phyloP scores from a whole-genome alignment of 2,888 invertebrate species.

The Nycteola revayana region DNA sequence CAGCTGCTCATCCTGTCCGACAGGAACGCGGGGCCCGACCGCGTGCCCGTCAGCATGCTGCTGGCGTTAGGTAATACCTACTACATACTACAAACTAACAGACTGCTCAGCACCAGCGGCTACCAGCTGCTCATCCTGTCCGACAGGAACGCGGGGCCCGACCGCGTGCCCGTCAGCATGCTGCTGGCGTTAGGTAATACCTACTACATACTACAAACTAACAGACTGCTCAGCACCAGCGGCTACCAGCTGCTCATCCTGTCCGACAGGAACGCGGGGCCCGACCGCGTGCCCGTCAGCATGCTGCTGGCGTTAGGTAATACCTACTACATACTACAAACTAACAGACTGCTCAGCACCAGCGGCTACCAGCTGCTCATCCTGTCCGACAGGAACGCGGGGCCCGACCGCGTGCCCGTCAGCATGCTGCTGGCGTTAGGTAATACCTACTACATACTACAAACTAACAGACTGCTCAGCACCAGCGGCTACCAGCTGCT shows the following conservation, averaged over 20 bases:
- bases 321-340: background rate
- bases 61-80: background rate
- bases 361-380: background rate
- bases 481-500: background rate
- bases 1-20: background rate
- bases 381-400: background rate
- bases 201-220: background rate
- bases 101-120: background rate
- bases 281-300: background rate
- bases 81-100: background rate
- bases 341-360: background rate
- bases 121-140: background rate
- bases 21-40: background rate
- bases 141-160: background rate
- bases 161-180: background rate
- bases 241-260: background rate
- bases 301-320: background rate
- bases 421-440: constrained; percentile 50
- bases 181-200: background rate
- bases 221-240: background rate
- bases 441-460: background rate
- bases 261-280: background rate
- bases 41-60: background rate
- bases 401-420: constrained; percentile 21
- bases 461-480: background rate